A percentile compares a stretch with the other conserved stretches of the same genome.
Conservation (phyloP, 2,113 vertebrate genomes). For the Falcunculus frontatus region DNA sequence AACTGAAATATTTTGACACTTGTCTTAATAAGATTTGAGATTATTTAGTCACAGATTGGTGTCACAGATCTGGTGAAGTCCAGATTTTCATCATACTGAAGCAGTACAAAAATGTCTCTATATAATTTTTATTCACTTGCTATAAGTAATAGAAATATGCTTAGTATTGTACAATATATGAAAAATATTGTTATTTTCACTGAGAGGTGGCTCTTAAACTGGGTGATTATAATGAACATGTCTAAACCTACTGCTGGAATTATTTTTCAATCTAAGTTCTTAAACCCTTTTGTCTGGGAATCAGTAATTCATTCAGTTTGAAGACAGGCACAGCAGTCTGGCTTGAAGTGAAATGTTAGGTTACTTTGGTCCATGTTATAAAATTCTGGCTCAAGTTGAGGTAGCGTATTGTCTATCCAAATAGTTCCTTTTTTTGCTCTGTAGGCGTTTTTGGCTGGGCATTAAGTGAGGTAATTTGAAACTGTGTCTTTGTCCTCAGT, state of each 20-base stretch:
- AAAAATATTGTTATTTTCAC: not conserved
- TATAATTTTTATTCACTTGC: not conserved
- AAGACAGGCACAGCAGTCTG: not conserved
- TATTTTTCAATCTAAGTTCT: not conserved
- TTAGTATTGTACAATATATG: not conserved
- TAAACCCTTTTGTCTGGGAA: not conserved
- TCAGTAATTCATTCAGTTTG: not conserved
- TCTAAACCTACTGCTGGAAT: not conserved
- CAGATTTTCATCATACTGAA: not conserved
- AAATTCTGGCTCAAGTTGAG: not conserved
- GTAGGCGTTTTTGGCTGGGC: not conserved
- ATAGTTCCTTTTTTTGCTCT: not conserved
- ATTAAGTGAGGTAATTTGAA: not conserved
- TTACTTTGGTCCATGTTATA: not conserved
- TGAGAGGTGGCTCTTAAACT: not conserved
- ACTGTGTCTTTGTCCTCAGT: fast-evolving
- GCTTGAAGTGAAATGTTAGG: not conserved
- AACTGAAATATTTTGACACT: not conserved
- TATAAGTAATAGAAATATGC: not conserved
- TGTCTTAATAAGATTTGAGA: not conserved
- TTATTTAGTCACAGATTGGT: not conserved
- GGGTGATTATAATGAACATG: not conserved
- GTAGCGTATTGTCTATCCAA: not conserved
- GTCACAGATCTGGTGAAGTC: not conserved
- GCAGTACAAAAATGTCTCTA: not conserved